Base-by-base conservation (phyloP, 92 coral and sea anemone species). In the Chrysogorgia sp. region DNA sequence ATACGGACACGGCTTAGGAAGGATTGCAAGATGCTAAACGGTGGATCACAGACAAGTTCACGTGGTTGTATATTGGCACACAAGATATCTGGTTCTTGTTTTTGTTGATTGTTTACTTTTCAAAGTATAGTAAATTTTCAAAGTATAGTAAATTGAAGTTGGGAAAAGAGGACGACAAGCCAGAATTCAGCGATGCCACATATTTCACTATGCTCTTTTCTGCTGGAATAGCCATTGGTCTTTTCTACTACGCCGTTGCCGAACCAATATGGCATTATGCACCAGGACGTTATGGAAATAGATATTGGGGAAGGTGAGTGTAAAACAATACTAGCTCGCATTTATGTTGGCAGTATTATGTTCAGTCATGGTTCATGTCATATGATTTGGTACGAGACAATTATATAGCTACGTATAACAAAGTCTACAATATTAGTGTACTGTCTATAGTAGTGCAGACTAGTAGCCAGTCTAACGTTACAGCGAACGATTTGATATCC, bases 181-280 rank as follows among this genome's bases (percentile, higher is more conserved):
- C 87, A n/a, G 87, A 83, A 40, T 83, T 83, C 48, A 75, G 78
- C 61, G 74, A 83, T 37, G 87, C 87, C 24, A 76, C 87, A 22
- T 83, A 83, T 43, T 83, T 83, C 77, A 83, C 82, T 28, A 83
- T 83, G 87, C 75, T 83, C 49, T 83, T 83, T 26, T 79, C 87
- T 0, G 87, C 87, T 19, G 87, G 87, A 0, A 83, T 83, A 9
- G 87, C 82, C 12, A 83, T 83, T 34, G 87, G 87, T 0, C 60
- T 83, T 57, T 83, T 83, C 63, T 83, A 83, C 52, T 83, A 75
- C 24, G 76, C 82, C 15, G 87, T 83, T 0, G 87, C 87, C 24
- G 87, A 83, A 56, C 87, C 87, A 12, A 56, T 83, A 15, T 76
- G 55, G 63, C 82, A 83, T 30, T 83, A 83, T 67, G 76, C 37